Evolutionary conservation across 2,888 invertebrate species (phyloP).

Genomic region (Agrotis exclamationis): DNA sequence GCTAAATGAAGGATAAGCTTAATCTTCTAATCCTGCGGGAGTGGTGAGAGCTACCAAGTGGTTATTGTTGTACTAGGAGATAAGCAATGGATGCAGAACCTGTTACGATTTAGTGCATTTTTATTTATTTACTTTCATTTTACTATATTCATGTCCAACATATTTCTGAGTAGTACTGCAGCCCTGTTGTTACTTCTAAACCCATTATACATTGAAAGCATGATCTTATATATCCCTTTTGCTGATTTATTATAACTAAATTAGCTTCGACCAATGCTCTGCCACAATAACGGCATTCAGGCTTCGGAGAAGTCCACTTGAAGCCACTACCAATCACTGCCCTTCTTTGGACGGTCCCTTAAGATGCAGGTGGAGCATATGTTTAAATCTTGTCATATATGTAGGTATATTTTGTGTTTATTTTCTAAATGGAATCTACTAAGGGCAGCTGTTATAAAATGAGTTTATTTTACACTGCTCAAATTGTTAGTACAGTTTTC

Average conservation of each 20-base stretch:
- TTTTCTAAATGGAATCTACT: constrained; percentile 37
- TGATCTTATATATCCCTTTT: constrained; percentile 18
- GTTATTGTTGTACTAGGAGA: constrained; percentile 57
- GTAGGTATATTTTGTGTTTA: constrained; percentile 16
- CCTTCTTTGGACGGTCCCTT: too few species aligned
- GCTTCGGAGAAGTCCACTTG: too few species aligned
- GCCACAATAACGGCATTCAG: too few species aligned
- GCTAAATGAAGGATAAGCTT: constrained; percentile 22
- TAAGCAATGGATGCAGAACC: constrained; percentile 35
- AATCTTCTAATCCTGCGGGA: constrained; percentile 18
- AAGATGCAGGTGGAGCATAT: too few species aligned
- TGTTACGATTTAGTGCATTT: constrained; percentile 43
- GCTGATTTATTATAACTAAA: too few species aligned
- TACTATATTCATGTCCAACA: constrained; percentile 32
- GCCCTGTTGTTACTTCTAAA: constrained; percentile 19
- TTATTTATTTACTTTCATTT: constrained; percentile 42
- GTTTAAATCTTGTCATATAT: too few species aligned
- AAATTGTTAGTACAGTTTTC: constrained; percentile 50
- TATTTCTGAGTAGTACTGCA: constrained; percentile 27
- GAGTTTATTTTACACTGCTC: constrained; percentile 56
- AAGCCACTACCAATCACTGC: too few species aligned
- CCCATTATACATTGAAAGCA: constrained; percentile 25
- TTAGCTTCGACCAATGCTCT: too few species aligned
- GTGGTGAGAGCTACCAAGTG: constrained; percentile 21
- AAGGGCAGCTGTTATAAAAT: constrained; percentile 46